Evolutionary conservation across 2,797 vertebrate genomes (phyloP), one percentile per base, ranked within the genome.

Genomic region (Poeciliopsis paucimaculata): DNA sequence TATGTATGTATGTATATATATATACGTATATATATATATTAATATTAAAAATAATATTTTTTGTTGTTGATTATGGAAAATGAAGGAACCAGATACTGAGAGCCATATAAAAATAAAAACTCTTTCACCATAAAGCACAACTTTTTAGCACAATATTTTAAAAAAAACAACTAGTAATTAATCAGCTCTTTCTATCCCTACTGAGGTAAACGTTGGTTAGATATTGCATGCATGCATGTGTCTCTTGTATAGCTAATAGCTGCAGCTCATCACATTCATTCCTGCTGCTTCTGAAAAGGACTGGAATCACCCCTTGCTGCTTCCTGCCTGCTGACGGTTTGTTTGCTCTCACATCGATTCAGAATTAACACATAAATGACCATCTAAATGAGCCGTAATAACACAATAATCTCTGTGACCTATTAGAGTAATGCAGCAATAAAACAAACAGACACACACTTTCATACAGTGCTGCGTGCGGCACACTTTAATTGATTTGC

Each of bases 281-380:
- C 34, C 45, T 73, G 55, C 60, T 49, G 13, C 53, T 34, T 74
- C n/a, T 34, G 28, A 66, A 62, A 80, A 78, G 78, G 5, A 1
- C 74, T 7, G 47, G 77, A 55, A 73, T 80, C 70, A 73, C 75
- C 75, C 66, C 47, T 20, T 4, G 41, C 68, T 15, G 74, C 79
- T 75, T 81, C 80, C 73, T 81, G 79, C 80, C 72, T 62, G 66
- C 51, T 43, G 20, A 41, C 78, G 43, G 76, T 68, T 76, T 73
- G 75, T 70, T 77, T n/a, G 49, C 57, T 79, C 73, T 84, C 11
- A 1, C 92, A 87, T 93, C 90, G 81, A 88, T 78, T 85, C 82
- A 85, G 90, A 90, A 93, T 92, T 92, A 91, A 89, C 85, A 81
- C 88, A 86, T 82, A 89, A 92, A 91, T 86, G 90, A 77, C 79